These are phyloP conservation scores for Limnephilus lunatus DNA, from an alignment of 2,888 invertebrate genomes.

Conservation along the genomic window DNA sequence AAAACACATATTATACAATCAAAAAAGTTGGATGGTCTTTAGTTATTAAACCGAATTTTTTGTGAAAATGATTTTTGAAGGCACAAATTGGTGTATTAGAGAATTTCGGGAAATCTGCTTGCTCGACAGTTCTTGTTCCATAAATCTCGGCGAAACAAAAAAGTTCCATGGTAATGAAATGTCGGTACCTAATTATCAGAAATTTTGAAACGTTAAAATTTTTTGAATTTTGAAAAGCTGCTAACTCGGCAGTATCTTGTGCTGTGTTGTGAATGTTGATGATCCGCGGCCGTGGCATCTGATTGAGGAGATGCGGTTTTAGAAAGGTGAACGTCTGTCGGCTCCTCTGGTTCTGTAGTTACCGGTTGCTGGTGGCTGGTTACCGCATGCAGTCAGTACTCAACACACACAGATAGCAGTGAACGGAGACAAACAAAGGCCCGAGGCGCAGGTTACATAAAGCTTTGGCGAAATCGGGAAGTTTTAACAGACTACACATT, in stretches of 20 bases:
- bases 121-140: too few species aligned
- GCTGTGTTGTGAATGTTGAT: background rate
- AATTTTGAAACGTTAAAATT: background rate
- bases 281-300: background rate
- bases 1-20: background rate
- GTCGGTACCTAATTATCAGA: too few species aligned
- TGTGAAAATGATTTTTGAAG: too few species aligned
- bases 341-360: background rate
- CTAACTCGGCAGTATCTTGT: background rate
- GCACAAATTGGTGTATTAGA: too few species aligned
- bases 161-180: too few species aligned
- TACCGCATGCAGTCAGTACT: background rate
- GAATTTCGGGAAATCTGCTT: too few species aligned
- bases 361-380: background rate
- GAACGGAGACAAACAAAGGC: background rate
- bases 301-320: constrained; percentile 31
- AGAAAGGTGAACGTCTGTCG: constrained; percentile 22
- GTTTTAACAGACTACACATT: background rate
- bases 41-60: background rate
- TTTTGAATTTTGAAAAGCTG: background rate
- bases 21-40: background rate
- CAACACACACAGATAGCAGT: background rate
- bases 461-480: constrained; percentile 39
- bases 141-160: too few species aligned
- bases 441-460: constrained; percentile 20